Conservation (phyloP, 2,888 invertebrate genomes). For the Toxonevra muliebris region DNA sequence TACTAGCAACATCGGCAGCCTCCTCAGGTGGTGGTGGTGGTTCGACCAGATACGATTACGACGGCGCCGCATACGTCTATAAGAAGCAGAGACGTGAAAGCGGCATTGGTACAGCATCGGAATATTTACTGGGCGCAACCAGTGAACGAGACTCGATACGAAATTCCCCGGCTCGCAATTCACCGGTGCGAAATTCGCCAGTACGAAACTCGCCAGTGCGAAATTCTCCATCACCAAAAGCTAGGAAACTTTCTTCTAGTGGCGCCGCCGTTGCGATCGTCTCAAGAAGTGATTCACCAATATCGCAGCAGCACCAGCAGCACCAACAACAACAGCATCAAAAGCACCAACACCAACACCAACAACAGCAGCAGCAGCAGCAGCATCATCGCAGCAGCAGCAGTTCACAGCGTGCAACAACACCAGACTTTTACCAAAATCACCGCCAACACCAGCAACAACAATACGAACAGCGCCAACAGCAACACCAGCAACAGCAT, state of each 20-base stretch:
- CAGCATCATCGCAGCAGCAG: slow-evolving; percentile 37
- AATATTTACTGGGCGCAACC: too few species aligned
- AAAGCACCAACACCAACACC: slow-evolving; percentile 22
- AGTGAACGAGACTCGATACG: too few species aligned
- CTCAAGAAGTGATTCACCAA: too few species aligned
- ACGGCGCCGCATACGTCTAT: too few species aligned
- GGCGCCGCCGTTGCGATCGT: too few species aligned
- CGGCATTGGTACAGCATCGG: too few species aligned
- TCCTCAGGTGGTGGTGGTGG: slow-evolving; percentile 32
- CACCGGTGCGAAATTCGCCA: too few species aligned
- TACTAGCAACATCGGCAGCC: slow-evolving; percentile 52
- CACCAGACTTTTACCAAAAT: slow-evolving; percentile 19
- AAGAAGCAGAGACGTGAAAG: too few species aligned
- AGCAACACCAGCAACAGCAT: slow-evolving; percentile 33
- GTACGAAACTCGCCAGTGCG: too few species aligned
- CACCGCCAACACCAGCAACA: slow-evolving; percentile 42
- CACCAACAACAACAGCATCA: slow-evolving; percentile 46
- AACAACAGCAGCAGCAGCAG: slow-evolving; percentile 36
- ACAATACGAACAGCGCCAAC: slow-evolving; percentile 51
- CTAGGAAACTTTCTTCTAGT: too few species aligned
- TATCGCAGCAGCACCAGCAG: not conserved
- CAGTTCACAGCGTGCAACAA: slow-evolving; percentile 33
- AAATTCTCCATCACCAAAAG: too few species aligned
- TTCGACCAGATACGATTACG: slow-evolving; percentile 31
- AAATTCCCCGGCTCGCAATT: too few species aligned